A percentile compares a stretch with the other conserved stretches of the same genome.
Conservation (phyloP, 2,797 vertebrate species). For the Smutsia temminckii region DNA sequence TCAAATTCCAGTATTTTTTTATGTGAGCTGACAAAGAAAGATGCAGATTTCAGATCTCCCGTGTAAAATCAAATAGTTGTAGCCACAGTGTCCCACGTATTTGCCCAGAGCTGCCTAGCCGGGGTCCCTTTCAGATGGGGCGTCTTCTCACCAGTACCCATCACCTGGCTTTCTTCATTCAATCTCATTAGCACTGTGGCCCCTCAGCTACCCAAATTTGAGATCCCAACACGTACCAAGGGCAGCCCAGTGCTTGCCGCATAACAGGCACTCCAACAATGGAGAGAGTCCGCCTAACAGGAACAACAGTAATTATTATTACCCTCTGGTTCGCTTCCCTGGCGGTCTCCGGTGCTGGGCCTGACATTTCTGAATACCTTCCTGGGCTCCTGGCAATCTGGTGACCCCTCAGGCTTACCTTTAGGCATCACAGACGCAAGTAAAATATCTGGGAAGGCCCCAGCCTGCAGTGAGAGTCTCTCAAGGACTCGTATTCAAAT, state of each 20-base stretch:
- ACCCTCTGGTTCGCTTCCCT: not conserved
- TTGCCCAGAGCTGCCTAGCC: not conserved
- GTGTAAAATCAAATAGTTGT: not conserved
- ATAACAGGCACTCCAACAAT: too few species aligned
- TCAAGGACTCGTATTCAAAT: not conserved
- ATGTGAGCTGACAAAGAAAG: not conserved
- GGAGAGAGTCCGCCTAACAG: fast-evolving
- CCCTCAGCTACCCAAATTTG: not conserved
- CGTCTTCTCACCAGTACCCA: fast-evolving
- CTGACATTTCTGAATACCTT: not conserved
- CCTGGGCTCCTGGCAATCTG: not conserved
- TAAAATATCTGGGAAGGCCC: not conserved
- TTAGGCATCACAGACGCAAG: not conserved
- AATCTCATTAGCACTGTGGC: fast-evolving
- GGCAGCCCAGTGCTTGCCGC: too few species aligned
- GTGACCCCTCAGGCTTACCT: not conserved
- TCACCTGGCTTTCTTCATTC: not conserved
- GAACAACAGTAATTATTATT: too few species aligned
- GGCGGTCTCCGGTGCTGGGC: not conserved
- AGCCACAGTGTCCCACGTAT: not conserved
- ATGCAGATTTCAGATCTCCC: not conserved
- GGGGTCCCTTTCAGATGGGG: fast-evolving
- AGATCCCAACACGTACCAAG: not conserved
- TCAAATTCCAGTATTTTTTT: not conserved
- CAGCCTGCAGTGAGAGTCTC: not conserved